Evolutionary conservation across 2,113 vertebrate genomes (phyloP).

Genomic region (Podocnemis expansa): DNA sequence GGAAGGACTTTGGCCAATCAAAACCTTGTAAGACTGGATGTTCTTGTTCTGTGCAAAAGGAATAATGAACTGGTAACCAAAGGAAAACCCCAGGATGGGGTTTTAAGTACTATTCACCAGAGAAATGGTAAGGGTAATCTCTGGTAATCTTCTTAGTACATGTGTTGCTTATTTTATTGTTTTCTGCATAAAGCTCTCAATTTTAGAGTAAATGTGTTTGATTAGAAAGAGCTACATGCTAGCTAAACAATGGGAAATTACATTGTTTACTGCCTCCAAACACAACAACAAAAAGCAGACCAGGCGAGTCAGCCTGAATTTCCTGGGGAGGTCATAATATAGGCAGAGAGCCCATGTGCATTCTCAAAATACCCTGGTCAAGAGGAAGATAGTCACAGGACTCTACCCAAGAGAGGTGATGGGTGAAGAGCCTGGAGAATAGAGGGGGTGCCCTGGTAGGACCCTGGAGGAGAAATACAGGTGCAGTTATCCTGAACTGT

Average conservation of each 20-base stretch:
- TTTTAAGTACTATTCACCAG: not conserved
- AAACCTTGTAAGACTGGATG: not conserved
- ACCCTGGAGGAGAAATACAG: not conserved
- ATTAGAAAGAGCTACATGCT: not conserved
- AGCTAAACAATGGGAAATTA: not conserved
- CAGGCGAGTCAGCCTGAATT: not conserved
- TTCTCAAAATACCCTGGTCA: not conserved
- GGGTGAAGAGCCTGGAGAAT: not conserved
- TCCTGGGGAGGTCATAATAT: not conserved
- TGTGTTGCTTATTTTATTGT: not conserved
- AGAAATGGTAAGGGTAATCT: not conserved
- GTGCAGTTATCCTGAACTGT: not conserved
- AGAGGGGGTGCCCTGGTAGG: not conserved
- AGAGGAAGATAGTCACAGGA: not conserved
- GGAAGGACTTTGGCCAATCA: not conserved
- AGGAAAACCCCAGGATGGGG: not conserved
- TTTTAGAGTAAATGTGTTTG: not conserved
- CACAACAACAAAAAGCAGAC: not conserved
- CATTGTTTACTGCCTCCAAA: not conserved
- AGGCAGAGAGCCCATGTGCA: not conserved
- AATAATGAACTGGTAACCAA: not conserved
- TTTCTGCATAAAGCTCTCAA: not conserved
- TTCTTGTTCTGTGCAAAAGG: not conserved
- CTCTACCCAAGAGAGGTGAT: not conserved
- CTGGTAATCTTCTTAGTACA: not conserved